Conservation (phyloP, 2,113 vertebrate species). For the Cyprinodon variegatus region DNA sequence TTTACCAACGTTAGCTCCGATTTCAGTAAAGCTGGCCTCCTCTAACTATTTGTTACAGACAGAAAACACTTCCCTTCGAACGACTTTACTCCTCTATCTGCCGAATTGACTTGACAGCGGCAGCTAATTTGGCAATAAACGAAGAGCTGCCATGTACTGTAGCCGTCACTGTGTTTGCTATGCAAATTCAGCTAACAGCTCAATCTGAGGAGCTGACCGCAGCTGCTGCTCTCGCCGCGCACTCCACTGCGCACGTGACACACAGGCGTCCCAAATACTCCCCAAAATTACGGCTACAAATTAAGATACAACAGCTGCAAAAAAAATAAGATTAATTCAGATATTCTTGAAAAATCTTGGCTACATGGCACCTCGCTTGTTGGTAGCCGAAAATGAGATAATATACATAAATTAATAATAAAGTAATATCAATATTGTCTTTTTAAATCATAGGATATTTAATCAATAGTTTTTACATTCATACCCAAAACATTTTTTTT, state of each 20-base stretch:
- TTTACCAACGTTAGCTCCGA: conserved; percentile 67
- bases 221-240: conserved; percentile 35
- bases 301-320: not conserved
- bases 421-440: too few relatives aligned
- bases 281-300: not conserved
- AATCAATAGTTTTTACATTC: too few relatives aligned
- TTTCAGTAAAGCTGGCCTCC: conserved; percentile 30
- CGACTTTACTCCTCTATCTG: not conserved
- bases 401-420: too few relatives aligned
- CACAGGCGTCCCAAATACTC: conserved; percentile 29
- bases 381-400: too few relatives aligned
- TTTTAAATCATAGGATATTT: too few relatives aligned
- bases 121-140: not conserved
- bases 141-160: not conserved
- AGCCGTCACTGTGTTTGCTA: conserved; percentile 14
- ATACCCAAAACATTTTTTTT: too few relatives aligned
- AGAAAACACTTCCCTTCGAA: conserved; percentile 8
- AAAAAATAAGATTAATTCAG: too few relatives aligned
- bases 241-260: conserved; percentile 48
- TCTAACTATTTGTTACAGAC: not conserved
- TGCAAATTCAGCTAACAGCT: conserved; percentile 48
- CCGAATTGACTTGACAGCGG: not conserved
- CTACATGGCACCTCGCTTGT: too few relatives aligned
- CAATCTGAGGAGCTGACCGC: conserved; percentile 54
- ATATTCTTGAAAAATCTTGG: too few relatives aligned